Evolutionary conservation across 2,888 invertebrate genomes (phyloP), one percentile per base, ranked within the genome.

Genomic region (Hypercompe scribonia): DNA sequence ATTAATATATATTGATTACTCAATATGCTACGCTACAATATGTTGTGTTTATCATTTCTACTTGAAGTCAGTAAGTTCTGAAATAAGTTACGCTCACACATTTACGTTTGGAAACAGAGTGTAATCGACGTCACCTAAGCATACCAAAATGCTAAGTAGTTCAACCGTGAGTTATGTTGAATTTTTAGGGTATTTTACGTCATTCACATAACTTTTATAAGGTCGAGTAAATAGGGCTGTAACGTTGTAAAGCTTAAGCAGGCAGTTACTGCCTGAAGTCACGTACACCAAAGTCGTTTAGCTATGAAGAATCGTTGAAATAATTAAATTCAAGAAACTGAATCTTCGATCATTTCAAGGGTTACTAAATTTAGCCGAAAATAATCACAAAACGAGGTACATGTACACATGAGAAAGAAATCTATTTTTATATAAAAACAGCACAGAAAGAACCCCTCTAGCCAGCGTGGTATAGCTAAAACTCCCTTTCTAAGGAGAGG

Each of bases 191-290:
- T 65, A 72, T 72, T 73, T 69, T 36, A 65, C 70, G 65, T 69
- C 65, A 70, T 66, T 70, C 73, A 61, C 65, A 65, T 73, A 65
- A 69, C 42, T 72, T 68, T 21, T 64, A 65, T 42, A 65, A 64
- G 68, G 54, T 58, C 31, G 50, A 72, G 63, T 72, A 68, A 68
- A 72, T 68, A 73, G 68, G 58, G 61, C 66, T 70, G 65, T 46
- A 24, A 34, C 50, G 61, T 73, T 64, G 66, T 73, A 73, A 66
- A 73, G 69, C 73, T 70, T 73, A 58, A 69, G 31, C 42, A 65
- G 65, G 65, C 61, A 66, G 54, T 73, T 73, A 73, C 63, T 73
- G 61, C 69, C 36, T 65, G 18, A 61, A 69, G 69, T 73, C 73
- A 73, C 73, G 73, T 69, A 70, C 36, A 66, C 73, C 28, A 31